These are phyloP conservation scores for Drymodes brunneopygia DNA, from an alignment of 2,113 vertebrate species.

Conservation along the genomic window DNA sequence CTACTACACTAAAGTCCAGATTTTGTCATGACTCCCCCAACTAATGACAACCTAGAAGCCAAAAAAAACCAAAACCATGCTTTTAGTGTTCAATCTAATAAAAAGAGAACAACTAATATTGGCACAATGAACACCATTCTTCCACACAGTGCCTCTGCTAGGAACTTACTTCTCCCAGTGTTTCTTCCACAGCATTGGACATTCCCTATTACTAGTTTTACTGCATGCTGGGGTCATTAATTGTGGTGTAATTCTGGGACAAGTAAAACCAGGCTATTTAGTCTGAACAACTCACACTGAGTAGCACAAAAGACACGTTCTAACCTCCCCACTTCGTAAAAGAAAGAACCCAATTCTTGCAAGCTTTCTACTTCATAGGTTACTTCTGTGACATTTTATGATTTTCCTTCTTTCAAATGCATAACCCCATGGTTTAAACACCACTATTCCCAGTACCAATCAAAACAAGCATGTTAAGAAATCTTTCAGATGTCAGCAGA, in stretches of 20 bases:
- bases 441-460: not conserved
- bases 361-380: not conserved
- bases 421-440: not conserved
- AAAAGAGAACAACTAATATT: not conserved
- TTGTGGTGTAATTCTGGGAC: not conserved
- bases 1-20: not conserved
- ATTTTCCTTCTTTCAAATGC: not conserved
- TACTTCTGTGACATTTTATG: not conserved
- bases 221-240: not conserved
- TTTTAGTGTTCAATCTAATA: not conserved
- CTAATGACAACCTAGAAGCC: not conserved
- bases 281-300: not conserved
- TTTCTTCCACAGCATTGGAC: not conserved
- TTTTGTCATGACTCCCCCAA: not conserved
- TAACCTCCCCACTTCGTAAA: not conserved
- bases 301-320: not conserved
- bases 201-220: not conserved
- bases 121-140: not conserved
- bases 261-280: not conserved
- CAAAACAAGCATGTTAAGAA: not conserved
- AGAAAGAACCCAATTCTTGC: not conserved
- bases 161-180: not conserved
- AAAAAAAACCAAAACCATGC: not conserved
- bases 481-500: not conserved
- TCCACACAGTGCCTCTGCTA: not conserved